Base-by-base conservation (phyloP, 2,113 vertebrate species). In the Syrmaticus mikado region DNA sequence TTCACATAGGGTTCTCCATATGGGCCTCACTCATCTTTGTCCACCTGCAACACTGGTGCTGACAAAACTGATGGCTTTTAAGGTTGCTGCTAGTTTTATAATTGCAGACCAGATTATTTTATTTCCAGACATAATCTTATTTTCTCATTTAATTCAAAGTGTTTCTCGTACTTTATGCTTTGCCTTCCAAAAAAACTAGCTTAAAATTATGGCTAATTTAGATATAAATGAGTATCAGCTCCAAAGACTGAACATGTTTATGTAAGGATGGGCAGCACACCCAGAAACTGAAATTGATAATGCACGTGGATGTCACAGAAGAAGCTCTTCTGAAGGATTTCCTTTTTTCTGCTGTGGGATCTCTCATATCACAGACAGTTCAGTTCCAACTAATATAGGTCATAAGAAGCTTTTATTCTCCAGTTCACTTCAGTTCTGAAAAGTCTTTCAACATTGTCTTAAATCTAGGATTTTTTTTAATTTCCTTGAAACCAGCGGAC, bases 171-270 rank as follows among this genome's bases (percentile, higher is more conserved):
- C 41, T 67, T 92, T 6, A 55, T 72, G 27, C 8, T 89, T 68
- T 87, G 24, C 38, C 43, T 68, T 89, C 48, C n/a, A 78, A 84
- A 87, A 87, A 84, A 46, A n/a, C 57, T 41, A 10, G 38, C 84
- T 82, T 74, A 45, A 94, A 36, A 10, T 48, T 82, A n/a, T 76
- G 48, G 53, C 40, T 90, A 34, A 46, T 84, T 82, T 82, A 66
- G 93, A 40, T 34, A 2, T 24, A 88, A 60, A 19, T 50, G n/a
- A 78, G 27, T 79, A 34, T 10, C 72, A 22, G 40, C 40, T 89
- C 21, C 45, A 73, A 72, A 89, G 78, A 85, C 60, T 89, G 89
- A 79, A 25, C 6, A 17, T 76, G 67, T 87, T 95, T 94, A 92
- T 70, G 13, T 79, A 70, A 90, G 82, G 58, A 18, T 27, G 58